Evolutionary conservation across 2,113 vertebrate species (phyloP), one percentile per base, ranked within the genome.

Genomic region (Isurus oxyrinchus): DNA sequence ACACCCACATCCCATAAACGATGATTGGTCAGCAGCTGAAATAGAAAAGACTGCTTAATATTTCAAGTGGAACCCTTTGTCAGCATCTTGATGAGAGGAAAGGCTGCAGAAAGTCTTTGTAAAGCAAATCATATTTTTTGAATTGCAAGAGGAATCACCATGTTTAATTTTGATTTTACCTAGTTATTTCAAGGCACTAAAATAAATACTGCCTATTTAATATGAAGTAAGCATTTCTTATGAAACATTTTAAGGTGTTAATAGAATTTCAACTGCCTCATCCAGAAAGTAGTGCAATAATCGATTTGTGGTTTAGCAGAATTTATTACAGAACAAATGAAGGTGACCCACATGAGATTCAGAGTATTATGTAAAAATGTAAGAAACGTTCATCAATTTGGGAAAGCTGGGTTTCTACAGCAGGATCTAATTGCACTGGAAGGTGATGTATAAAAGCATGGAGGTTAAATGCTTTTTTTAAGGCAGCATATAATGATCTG

Each of bases 381-480:
- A 95, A 72, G 49, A 55, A 35, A 55, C 94, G 76, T 95, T 95
- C 44, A 95, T 95, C 94, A 95, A 72, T 72, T 95, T 49, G 13
- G 40, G 94, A 72, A 53, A 31, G 25, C 94, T 95, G 67, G 25
- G n/a, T 35, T 55, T 14, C 94, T 95, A 55, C 67, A 55, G 67
- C 66, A 95, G 67, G 10, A 55, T 72, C 44, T 95, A 95, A 95
- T 95, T 95, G 94, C 94, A 35, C 94, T 95, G 67, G 49, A 95
- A 95, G 27, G 94, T 95, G 94, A 44, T 55, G 94, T 95, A 76
- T 95, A 95, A 95, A 95, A 95, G 94, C 67, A 72, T 59, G 67
- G 67, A 95, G 66, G 94, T 95, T 95, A 95, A 95, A 95, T 76
- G 67, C 23, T 95, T 95, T 95, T 95, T 95, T 76, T 95, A 95